Conservation (phyloP, 2,113 vertebrate species). For the Scalopus aquaticus region DNA sequence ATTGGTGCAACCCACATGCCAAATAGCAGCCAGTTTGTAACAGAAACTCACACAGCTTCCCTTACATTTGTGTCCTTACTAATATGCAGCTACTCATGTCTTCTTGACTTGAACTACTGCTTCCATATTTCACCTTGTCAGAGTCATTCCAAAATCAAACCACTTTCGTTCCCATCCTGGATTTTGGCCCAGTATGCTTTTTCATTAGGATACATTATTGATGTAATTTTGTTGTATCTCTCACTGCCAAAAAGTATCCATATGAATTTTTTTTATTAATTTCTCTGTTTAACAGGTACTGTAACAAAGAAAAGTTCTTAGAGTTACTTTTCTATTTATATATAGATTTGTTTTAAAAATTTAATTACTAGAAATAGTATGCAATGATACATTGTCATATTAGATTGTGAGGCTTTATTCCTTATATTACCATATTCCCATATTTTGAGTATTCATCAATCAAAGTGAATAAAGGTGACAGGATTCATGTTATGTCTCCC, state of each 20-base stretch:
- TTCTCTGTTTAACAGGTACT: neutral
- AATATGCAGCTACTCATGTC: neutral
- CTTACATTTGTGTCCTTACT: too few species aligned
- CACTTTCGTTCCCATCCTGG: neutral
- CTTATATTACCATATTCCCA: neutral
- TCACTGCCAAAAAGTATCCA: neutral
- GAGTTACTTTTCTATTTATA: neutral
- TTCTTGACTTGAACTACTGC: neutral
- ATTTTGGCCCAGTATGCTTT: neutral
- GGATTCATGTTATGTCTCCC: neutral
- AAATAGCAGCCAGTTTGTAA: neutral
- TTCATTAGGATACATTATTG: neutral
- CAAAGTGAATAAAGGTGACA: neutral
- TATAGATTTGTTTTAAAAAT: neutral
- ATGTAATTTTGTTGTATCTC: neutral
- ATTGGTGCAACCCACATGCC: neutral
- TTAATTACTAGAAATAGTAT: neutral
- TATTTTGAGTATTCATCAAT: neutral
- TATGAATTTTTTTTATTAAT: neutral
- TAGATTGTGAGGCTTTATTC: neutral
- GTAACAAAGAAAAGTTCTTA: neutral
- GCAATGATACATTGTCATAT: neutral
- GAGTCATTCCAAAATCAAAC: neutral
- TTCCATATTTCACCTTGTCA: neutral
- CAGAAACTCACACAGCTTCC: neutral